These are phyloP conservation scores for Eurystomus gularis DNA, from an alignment of 2,113 vertebrate species.

Conservation along the genomic window DNA sequence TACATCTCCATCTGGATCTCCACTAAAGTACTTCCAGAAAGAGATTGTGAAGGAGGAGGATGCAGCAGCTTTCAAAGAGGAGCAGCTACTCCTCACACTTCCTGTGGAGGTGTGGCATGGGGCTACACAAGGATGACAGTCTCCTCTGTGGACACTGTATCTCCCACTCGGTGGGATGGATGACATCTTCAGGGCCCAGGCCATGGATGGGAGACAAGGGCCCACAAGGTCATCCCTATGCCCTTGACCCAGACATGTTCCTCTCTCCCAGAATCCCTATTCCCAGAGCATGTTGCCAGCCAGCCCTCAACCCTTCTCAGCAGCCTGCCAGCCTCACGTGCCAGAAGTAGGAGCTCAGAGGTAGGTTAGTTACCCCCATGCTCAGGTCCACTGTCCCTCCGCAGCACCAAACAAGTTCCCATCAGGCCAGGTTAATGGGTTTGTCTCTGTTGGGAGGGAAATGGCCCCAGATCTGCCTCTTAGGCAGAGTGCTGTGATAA, in stretches of 20 bases:
- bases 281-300: background rate
- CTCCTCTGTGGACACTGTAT: background rate
- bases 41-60: background rate
- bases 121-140: background rate
- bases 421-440: background rate
- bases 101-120: background rate
- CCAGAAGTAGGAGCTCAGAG: background rate
- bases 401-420: background rate
- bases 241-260: rapidly evolving
- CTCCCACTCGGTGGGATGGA: background rate
- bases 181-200: background rate
- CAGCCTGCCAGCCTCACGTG: background rate
- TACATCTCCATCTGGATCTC: background rate
- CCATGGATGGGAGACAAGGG: rapidly evolving
- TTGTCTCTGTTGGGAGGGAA: background rate
- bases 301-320: background rate
- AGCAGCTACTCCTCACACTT: rapidly evolving
- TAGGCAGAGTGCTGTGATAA: background rate
- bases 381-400: background rate
- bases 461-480: background rate
- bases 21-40: background rate
- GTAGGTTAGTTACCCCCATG: rapidly evolving
- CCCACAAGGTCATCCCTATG: background rate
- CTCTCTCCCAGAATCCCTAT: background rate
- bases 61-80: background rate